Conservation (phyloP, 1,140 invertebrate genomes). For the Idris sp. region DNA sequence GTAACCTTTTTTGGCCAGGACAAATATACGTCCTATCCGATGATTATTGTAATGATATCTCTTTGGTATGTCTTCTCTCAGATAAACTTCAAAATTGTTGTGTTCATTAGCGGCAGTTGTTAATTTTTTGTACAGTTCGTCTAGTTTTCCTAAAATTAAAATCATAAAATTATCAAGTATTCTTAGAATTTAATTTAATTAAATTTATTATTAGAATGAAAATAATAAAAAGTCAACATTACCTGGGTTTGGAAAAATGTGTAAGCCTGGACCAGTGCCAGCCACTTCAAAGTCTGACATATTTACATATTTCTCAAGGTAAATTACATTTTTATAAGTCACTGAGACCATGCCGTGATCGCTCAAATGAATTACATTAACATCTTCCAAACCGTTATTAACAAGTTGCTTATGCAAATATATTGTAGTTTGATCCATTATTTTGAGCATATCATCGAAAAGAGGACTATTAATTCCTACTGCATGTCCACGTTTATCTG, state of each 20-base stretch:
- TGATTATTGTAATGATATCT: constrained; percentile 81
- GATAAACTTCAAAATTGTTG: constrained; percentile 80
- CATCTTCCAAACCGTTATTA: constrained; percentile 76
- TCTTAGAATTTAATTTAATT: too few relatives aligned
- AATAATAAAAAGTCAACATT: too few relatives aligned
- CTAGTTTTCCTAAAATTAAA: constrained; percentile 74
- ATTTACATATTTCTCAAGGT: constrained; percentile 80
- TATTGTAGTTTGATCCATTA: constrained; percentile 80
- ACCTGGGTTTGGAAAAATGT: constrained; percentile 80
- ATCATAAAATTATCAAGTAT: too few relatives aligned
- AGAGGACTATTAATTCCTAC: constrained; percentile 76
- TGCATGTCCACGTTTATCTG: constrained; percentile 81
- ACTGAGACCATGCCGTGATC: constrained; percentile 86
- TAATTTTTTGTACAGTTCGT: constrained; percentile 79
- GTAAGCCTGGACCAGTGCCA: constrained; percentile 77
- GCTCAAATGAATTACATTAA: constrained; percentile 85
- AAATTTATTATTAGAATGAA: too few relatives aligned
- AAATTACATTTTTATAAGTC: constrained; percentile 78
- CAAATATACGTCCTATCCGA: constrained; percentile 80
- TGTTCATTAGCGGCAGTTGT: constrained; percentile 73
- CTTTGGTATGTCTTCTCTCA: constrained; percentile 79
- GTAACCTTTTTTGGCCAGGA: constrained; percentile 80
- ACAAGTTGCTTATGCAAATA: constrained; percentile 80
- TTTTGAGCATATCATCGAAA: constrained; percentile 77
- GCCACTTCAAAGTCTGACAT: constrained; percentile 76